Base-by-base conservation (phyloP, 2,888 invertebrate species). In the Andrena fulva region DNA sequence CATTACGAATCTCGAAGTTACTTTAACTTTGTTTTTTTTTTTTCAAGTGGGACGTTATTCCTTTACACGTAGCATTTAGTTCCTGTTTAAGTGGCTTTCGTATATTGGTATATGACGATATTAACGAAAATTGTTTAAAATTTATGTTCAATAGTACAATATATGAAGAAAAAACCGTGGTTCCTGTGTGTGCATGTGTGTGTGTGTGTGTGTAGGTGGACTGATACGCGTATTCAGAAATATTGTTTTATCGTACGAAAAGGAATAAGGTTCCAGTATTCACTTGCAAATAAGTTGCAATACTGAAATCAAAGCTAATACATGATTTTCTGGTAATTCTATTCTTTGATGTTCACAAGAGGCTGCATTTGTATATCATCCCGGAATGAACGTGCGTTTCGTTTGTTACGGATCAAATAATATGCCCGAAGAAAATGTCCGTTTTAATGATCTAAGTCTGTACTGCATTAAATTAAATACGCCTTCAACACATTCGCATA, bases 401-500 rank as follows among this genome's bases (percentile, higher is more conserved):
- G 16, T 54, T 52, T 56, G 31, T 75, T 80, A 62, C 31, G 12
- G 63, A 64, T 74, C 16, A 33, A 68, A 54, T 76, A 79, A 80
- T 54, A 77, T 77, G 84, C 82, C 82, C 77, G 67, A 86, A 77
- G 69, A 78, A 56, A 80, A 59, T 76, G 63, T 62, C 72, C 63
- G 42, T 80, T 76, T 79, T 72, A 77, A 71, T 69, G 71, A 69
- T 85, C 62, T 78, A 70, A 79, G 64, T 70, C 64, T 76, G 79
- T 83, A 84, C 71, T 64, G 80, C 78, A 83, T 84, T 80, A 72
- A 83, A 85, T 83, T 87, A 88, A 83, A 77, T 69, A 75, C 52
- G 69, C 84, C 82, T 89, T 86, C 77, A 73, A 88, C 78, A 88
- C 77, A 83, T 87, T 89, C 83, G 78, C 82, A 85, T 89, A 71